These are phyloP conservation scores for Palythoa caribaeorum DNA, from an alignment of 92 coral and sea anemone species.

Conservation along the genomic window DNA sequence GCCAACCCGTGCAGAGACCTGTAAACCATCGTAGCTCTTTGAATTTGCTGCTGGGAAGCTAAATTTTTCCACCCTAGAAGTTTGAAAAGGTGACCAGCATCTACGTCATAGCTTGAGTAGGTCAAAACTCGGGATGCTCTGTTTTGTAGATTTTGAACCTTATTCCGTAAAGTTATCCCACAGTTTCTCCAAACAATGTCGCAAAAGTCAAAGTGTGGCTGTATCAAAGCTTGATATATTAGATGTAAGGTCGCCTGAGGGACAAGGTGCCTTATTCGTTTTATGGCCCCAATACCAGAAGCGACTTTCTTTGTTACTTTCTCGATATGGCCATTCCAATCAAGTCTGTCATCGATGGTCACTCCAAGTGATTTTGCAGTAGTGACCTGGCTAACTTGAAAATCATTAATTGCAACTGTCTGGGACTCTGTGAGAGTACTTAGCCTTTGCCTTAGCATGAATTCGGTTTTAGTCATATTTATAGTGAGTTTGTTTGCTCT, in stretches of 20 bases:
- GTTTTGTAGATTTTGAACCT: constrained; percentile 54
- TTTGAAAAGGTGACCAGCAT: constrained; percentile 50
- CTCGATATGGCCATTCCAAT: constrained; percentile 24
- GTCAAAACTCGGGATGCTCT: constrained; percentile 61
- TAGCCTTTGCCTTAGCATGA: constrained; percentile 35
- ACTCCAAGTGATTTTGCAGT: constrained; percentile 46
- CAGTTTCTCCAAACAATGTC: not conserved
- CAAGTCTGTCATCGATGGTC: constrained; percentile 38
- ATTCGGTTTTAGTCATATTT: constrained; percentile 21
- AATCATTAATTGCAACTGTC: constrained; percentile 17
- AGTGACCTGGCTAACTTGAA: constrained; percentile 17
- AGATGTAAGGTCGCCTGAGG: constrained; percentile 14
- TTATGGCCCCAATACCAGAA: constrained; percentile 33
- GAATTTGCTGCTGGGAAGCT: constrained; percentile 26
- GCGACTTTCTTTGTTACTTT: not conserved
- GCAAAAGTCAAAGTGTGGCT: constrained; percentile 29
- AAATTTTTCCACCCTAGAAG: constrained; percentile 47
- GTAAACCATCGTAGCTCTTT: constrained; percentile 39
- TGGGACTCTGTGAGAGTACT: constrained; percentile 20
- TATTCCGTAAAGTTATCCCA: constrained; percentile 42
- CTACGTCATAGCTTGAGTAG: not conserved
- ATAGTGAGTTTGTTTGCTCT: not conserved
- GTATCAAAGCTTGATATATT: constrained; percentile 28
- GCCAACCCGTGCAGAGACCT: constrained; percentile 56
- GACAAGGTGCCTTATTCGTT: constrained; percentile 16